Evolutionary conservation across 2,888 invertebrate genomes (phyloP).

Genomic region (Apomyelois bistriatella): DNA sequence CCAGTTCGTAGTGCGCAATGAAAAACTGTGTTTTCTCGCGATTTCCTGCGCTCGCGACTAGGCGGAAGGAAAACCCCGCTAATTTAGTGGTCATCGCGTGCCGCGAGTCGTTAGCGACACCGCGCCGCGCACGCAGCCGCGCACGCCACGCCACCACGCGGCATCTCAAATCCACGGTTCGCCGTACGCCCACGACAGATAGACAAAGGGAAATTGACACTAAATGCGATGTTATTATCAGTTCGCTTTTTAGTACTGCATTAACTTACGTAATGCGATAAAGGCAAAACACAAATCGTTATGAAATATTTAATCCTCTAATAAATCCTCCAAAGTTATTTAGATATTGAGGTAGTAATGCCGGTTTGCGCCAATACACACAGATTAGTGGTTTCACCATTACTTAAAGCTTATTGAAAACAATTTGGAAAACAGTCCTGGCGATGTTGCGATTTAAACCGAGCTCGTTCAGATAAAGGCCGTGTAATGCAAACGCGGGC

Average conservation of each 20-base stretch:
- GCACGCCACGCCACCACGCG: constrained; percentile 23
- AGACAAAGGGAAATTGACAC: constrained; percentile 33
- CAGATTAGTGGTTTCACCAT: constrained; percentile 58
- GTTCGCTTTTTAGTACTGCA: constrained; percentile 51
- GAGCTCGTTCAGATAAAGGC: constrained; percentile 71
- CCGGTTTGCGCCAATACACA: constrained; percentile 42
- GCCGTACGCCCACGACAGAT: constrained; percentile 13
- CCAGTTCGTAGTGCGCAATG: constrained; percentile 65
- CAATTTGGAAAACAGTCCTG: constrained; percentile 75
- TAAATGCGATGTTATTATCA: constrained; percentile 58
- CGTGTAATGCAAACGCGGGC: constrained; percentile 74
- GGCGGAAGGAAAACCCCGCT: constrained; percentile 75
- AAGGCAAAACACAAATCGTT: constrained; percentile 66
- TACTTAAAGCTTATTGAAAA: constrained; percentile 74
- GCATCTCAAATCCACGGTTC: constrained; percentile 28
- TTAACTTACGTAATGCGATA: constrained; percentile 63
- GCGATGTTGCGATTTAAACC: constrained; percentile 73
- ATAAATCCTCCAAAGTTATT: constrained; percentile 55
- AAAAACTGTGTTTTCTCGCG: constrained; percentile 73
- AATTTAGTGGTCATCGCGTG: constrained; percentile 68
- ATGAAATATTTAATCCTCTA: constrained; percentile 61
- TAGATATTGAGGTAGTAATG: constrained; percentile 46
- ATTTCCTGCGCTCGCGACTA: constrained; percentile 65
- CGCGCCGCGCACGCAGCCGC: constrained; percentile 19
- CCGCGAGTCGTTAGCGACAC: constrained; percentile 57